Evolutionary conservation across 2,888 invertebrate species (phyloP).

Genomic region (Yponomeuta plumbellus): DNA sequence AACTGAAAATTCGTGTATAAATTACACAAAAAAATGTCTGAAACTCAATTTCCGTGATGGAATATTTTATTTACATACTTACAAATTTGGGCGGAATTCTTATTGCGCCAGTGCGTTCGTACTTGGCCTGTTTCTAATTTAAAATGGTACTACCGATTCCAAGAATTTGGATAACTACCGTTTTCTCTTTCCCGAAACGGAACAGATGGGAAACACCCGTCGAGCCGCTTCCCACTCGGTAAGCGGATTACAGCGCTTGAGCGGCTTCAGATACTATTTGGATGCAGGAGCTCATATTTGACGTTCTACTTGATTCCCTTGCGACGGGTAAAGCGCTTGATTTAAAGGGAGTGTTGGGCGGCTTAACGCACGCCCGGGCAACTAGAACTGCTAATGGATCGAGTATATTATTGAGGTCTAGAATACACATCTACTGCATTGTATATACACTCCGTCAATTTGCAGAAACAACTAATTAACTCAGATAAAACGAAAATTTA

Average conservation of each 20-base stretch:
- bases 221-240: conserved; percentile 9
- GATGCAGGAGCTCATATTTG: conserved; percentile 13
- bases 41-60: too few relatives aligned
- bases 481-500: conserved; percentile 16
- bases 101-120: too few relatives aligned
- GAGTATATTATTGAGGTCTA: neutral
- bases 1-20: too few relatives aligned
- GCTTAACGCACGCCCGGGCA: neutral
- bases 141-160: neutral
- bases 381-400: neutral
- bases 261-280: conserved; percentile 17
- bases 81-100: too few relatives aligned
- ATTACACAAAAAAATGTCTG: too few relatives aligned
- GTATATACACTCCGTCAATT: conserved; percentile 2
- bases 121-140: too few relatives aligned
- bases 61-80: too few relatives aligned
- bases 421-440: neutral
- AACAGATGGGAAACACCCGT: neutral
- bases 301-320: conserved; percentile 9
- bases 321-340: neutral
- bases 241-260: conserved; percentile 23
- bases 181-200: neutral
- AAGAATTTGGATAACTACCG: neutral
- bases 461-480: conserved; percentile 13
- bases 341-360: neutral